Evolutionary conservation across 2,113 vertebrate species (phyloP), one percentile per base, ranked within the genome.

Genomic region (Eurystomus gularis): DNA sequence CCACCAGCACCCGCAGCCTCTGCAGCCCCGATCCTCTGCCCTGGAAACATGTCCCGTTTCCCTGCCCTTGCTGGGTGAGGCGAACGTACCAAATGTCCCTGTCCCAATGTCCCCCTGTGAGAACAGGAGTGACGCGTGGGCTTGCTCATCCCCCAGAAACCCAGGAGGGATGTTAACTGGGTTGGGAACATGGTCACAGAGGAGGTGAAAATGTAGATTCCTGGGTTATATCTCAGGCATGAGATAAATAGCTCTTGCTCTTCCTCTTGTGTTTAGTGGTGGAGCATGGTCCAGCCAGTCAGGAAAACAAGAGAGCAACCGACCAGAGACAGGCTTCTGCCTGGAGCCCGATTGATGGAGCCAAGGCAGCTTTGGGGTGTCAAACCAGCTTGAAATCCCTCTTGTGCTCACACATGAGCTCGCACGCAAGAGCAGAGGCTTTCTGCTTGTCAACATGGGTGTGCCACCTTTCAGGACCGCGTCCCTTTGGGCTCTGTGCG

Each of bases 391-490:
- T 11, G 0, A 17, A 46, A 29, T 20, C 19, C n/a, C 33, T 33
- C 9, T 3, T 5, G 28, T 6, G 9, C 35, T 8, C 9, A 33
- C 33, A 33, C 33, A n/a, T 8, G 19, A 58, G 55, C 33, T 60
- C n/a, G 21, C 58, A 23, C 21, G 23, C 60, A 2, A 0, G 11
- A 14, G 39, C 4, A 2, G 40, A 46, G 65, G 23, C 33, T 28
- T 48, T 42, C 39, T 10, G n/a, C 24, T 1, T 10, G 0, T 6
- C 7, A 5, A 1, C 5, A 1, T 28, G n/a, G 51, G 5, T 1
- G 14, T 9, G 39, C 1, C 4, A 6, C 5, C 55, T 39, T 20
- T 1, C 6, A 15, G 1, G 5, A 39, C 49, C 15, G 0, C 20
- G 12, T 51, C 58, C 42, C 57, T 44, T 37, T 2, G 33, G 42